Percentiles rank a stretch among this genome's conserved stretches.
Evolutionary conservation across 1,140 invertebrate genomes (phyloP).

Genomic region (Solenopsis invicta): DNA sequence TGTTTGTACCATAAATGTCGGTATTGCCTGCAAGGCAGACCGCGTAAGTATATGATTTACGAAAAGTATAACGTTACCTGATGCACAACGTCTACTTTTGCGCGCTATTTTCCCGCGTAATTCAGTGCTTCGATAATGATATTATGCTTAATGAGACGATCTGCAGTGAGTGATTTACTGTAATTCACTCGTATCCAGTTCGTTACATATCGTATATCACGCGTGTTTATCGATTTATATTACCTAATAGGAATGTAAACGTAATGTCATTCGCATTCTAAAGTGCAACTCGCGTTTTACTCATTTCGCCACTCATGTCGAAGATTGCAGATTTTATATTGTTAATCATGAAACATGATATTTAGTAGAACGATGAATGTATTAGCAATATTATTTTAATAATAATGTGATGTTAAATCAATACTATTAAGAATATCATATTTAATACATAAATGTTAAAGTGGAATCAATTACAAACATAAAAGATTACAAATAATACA

Average conservation of each 20-base stretch:
- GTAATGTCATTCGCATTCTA: not conserved
- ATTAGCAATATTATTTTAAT: not conserved
- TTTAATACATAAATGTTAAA: not conserved
- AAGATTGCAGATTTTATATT: slow-evolving; percentile 2
- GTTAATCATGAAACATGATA: not conserved
- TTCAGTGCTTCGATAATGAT: slow-evolving; percentile 42
- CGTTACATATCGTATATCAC: not conserved
- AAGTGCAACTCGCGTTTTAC: not conserved
- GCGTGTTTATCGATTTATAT: slow-evolving; percentile 39
- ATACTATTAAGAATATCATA: not conserved
- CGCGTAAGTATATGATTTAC: slow-evolving; percentile 42
- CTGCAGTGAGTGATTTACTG: slow-evolving; percentile 24
- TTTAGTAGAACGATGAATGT: not conserved
- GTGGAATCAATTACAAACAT: not conserved
- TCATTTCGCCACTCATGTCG: not conserved
- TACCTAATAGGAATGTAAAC: slow-evolving; percentile 7
- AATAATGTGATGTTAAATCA: not conserved
- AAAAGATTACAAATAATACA: not conserved
- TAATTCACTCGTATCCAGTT: slow-evolving; percentile 35
- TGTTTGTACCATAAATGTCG: slow-evolving; percentile 7
- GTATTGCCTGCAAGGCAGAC: not conserved
- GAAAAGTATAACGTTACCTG: slow-evolving; percentile 39
- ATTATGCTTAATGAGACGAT: slow-evolving; percentile 43
- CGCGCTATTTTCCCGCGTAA: slow-evolving; percentile 19
- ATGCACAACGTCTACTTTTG: not conserved